Percentiles rank a stretch among this genome's conserved stretches.
Evolutionary conservation across 2,797 vertebrate genomes (phyloP).

Genomic region (Betta splendens): DNA sequence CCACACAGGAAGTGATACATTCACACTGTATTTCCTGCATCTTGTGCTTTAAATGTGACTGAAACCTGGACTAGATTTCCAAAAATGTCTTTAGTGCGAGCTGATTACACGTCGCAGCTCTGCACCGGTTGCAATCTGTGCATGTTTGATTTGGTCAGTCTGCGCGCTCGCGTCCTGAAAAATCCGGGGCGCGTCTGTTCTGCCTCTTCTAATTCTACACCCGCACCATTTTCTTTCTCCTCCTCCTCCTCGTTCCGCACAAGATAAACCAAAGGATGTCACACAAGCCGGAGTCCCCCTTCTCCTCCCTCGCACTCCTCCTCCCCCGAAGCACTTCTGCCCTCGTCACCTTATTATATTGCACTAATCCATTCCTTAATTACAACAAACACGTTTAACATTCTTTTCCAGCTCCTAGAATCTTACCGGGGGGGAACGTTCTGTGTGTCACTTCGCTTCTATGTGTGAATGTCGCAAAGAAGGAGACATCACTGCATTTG

Average conservation of each 20-base stretch:
- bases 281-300: conserved; percentile 49
- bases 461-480: conserved; percentile 43
- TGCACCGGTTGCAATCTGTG: neutral
- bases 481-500: conserved; percentile 61
- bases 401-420: conserved; percentile 52
- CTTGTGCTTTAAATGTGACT: neutral
- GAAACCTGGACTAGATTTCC: neutral
- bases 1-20: neutral
- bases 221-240: neutral
- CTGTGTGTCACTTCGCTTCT: conserved; percentile 45
- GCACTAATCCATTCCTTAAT: conserved; percentile 80
- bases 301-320: conserved; percentile 32
- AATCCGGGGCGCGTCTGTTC: conserved; percentile 21
- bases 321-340: conserved; percentile 43
- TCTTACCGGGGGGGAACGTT: conserved; percentile 29
- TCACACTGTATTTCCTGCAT: neutral
- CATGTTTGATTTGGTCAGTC: neutral
- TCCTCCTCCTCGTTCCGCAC: conserved; percentile 4
- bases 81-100: neutral
- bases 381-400: conserved; percentile 43
- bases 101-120: conserved; percentile 3
- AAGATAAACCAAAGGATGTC: conserved; percentile 79
- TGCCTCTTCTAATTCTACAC: conserved; percentile 4
- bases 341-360: conserved; percentile 66
- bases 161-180: conserved; percentile 19